Evolutionary conservation across 2,888 invertebrate species (phyloP), one percentile per base, ranked within the genome.

Genomic region (Leucophora obtusa): DNA sequence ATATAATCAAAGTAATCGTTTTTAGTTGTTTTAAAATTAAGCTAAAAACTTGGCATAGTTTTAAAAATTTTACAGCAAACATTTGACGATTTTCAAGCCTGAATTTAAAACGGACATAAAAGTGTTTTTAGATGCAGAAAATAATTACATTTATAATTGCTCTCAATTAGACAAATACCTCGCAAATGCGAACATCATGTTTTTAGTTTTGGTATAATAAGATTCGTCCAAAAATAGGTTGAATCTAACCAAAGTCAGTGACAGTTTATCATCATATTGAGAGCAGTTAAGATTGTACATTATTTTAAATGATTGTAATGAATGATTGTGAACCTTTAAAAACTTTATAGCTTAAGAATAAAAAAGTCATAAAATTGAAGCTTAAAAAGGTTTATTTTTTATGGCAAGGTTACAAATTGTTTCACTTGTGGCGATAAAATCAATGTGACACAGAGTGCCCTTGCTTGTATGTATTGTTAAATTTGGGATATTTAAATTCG

Each of bases 1-100:
- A 54, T 84, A 76, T 83, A 58, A 68, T 59, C 84, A 82, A 72
- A 74, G 21, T 73, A 56, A 69, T 76, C 59, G 82, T 66, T 74
- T 50, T 43, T 21, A 63, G 65, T 62, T 54, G 43, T 28, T 56
- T 10, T 11, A 14, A 43, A 14, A 3, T 0, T 14, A 70, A 62
- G 54, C 70, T n/a, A n/a, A 68, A 68, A 83, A 79, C 83, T 83
- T 72, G 83, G 84, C 82, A 77, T 79, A 74, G 53, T 83, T 58
- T 68, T 59, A 1, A 28, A 71, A 70, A 74, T 76, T 43, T 35
- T 79, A 24, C 83, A 77, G 84, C 86, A 86, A 83, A 83, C 85
- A 83, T 79, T 72, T 81, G 54, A 84, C 84, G 83, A 83, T 84
- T 84, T 84, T 83, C 84, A 69, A 79, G 81, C 77, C 83, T 77